A percentile compares a stretch with the other conserved stretches of the same genome.
These are phyloP conservation scores for Menura novaehollandiae DNA, from an alignment of 2,113 vertebrate genomes.

Conservation along the genomic window DNA sequence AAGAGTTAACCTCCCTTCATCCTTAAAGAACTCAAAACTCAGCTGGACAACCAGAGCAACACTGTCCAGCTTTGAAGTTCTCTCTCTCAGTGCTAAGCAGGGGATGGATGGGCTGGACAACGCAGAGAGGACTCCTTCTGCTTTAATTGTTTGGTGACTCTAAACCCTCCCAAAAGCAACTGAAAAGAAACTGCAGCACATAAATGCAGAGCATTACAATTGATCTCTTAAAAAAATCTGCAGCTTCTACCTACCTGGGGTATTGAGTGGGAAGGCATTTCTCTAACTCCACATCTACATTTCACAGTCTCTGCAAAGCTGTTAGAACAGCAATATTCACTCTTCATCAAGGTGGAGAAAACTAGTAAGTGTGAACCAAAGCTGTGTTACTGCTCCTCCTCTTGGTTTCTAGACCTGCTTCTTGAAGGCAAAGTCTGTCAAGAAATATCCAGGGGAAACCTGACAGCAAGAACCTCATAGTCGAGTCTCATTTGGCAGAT, in stretches of 20 bases:
- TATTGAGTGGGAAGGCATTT: neutral
- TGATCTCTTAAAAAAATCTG: neutral
- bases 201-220: neutral
- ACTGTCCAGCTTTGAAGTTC: neutral
- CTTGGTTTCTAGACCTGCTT: neutral
- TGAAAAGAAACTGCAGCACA: neutral
- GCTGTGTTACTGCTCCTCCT: neutral
- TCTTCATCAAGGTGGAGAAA: neutral
- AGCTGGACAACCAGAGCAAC: neutral
- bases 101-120: neutral
- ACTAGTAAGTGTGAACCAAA: neutral
- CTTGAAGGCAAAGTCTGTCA: neutral
- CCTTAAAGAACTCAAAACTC: neutral
- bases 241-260: fast-evolving
- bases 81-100: fast-evolving
- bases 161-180: neutral
- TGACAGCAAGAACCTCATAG: neutral
- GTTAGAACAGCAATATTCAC: neutral
- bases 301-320: neutral
- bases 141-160: neutral
- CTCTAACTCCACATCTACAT: neutral
- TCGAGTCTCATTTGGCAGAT: neutral
- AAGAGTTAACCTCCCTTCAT: neutral
- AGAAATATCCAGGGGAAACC: neutral
- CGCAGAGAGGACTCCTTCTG: neutral